These are phyloP conservation scores for Eptesicus fuscus DNA, from an alignment of 2,113 vertebrate species.

Conservation along the genomic window DNA sequence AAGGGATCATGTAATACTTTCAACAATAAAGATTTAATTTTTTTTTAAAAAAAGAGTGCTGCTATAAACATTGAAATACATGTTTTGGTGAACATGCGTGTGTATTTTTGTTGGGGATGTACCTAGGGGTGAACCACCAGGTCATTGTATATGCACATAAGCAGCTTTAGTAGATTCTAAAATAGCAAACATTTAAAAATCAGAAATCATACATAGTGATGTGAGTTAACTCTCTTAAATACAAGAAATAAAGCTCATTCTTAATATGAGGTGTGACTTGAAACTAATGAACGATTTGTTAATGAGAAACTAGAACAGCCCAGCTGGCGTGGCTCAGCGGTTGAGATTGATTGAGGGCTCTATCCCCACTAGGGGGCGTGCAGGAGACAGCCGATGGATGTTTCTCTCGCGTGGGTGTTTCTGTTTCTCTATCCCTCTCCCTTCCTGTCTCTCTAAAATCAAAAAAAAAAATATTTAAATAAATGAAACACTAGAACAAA, in stretches of 20 bases:
- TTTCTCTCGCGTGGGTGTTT: too few species aligned
- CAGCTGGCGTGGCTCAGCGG: too few species aligned
- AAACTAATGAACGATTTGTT: constrained; percentile 26
- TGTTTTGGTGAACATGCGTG: background rate
- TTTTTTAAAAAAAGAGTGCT: background rate
- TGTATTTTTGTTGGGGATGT: background rate
- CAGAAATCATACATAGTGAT: background rate
- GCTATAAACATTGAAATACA: background rate
- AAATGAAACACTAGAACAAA: background rate
- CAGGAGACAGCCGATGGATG: too few species aligned
- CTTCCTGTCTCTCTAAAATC: too few species aligned
- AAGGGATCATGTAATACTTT: too few species aligned
- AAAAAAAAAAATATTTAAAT: too few species aligned
- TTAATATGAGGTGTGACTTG: background rate
- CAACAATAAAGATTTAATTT: too few species aligned
- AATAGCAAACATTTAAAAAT: constrained; percentile 5
- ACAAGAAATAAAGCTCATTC: background rate
- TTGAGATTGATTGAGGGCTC: too few species aligned
- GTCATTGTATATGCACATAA: background rate
- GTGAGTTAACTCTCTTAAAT: constrained; percentile 6
- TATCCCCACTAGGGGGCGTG: too few species aligned
- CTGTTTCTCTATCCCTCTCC: too few species aligned
- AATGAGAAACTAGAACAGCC: background rate
- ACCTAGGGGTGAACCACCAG: background rate
- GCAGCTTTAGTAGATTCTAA: background rate